Percentiles rank a stretch among this genome's conserved stretches.
Evolutionary conservation across 2,113 vertebrate species (phyloP).

Genomic region (Hemichromis elongatus): DNA sequence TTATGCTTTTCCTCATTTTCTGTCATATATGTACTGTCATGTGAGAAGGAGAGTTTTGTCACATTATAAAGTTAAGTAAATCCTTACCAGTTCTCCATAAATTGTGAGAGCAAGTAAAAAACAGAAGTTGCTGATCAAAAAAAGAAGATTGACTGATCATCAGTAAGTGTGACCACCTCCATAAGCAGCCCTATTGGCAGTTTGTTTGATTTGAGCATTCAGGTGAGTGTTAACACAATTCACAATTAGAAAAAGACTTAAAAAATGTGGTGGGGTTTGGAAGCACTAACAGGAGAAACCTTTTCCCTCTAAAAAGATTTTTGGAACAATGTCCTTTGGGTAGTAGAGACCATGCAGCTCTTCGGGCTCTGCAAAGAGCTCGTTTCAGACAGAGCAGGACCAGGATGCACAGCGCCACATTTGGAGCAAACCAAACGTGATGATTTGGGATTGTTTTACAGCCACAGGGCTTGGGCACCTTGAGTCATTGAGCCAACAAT

Average conservation of each 20-base stretch:
- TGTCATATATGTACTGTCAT: neutral
- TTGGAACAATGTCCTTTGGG: neutral
- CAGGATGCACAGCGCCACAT: neutral
- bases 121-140: neutral
- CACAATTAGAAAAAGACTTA: neutral
- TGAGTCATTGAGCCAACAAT: neutral
- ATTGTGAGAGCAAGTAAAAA: neutral
- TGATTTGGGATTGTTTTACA: neutral
- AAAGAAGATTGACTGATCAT: rapidly evolving
- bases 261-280: neutral
- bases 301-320: too few relatives aligned
- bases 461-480: neutral
- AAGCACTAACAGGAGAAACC: too few relatives aligned
- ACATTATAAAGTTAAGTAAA: neutral
- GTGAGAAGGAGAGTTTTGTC: neutral
- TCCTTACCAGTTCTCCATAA: neutral
- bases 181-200: neutral
- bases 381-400: neutral
- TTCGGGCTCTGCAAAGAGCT: neutral
- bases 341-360: neutral
- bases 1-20: neutral
- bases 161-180: neutral
- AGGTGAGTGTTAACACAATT: neutral
- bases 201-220: neutral
- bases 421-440: neutral